These are phyloP conservation scores for Tamias sibiricus DNA, from an alignment of 2,113 vertebrate genomes.

Conservation along the genomic window DNA sequence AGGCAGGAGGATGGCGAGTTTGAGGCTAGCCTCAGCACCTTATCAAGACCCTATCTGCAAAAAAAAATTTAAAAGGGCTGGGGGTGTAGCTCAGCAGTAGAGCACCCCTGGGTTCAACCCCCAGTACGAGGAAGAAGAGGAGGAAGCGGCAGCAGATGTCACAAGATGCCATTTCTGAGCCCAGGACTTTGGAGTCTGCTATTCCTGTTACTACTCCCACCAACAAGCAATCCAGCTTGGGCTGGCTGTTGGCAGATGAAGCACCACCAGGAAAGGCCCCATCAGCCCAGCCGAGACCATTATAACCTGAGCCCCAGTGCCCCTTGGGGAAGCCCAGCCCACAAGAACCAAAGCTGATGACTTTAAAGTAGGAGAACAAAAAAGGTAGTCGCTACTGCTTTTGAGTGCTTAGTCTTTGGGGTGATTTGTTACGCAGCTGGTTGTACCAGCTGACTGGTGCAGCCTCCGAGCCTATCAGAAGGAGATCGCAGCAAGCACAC, in stretches of 20 bases:
- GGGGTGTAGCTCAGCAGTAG: no score
- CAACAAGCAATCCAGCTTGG: not conserved
- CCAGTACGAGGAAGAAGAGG: no score
- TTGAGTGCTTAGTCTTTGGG: not conserved
- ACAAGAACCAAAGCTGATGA: not conserved
- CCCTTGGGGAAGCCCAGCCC: not conserved
- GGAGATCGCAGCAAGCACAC: not conserved
- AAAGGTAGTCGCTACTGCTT: not conserved
- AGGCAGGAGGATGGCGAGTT: no score
- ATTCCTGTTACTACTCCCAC: not conserved
- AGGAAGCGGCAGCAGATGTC: no score
- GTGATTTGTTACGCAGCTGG: not conserved
- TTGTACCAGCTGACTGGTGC: no score
- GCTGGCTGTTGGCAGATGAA: not conserved
- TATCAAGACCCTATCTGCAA: no score
- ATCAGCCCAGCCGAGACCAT: not conserved
- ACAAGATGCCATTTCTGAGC: not conserved
- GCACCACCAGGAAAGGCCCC: not conserved
- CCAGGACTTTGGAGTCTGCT: not conserved
- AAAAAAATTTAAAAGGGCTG: no score
- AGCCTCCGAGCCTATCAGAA: no score
- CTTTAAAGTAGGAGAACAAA: not conserved
- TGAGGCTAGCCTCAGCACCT: no score
- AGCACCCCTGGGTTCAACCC: no score
- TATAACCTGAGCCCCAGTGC: not conserved